These are phyloP conservation scores for Notiomystis cincta DNA, from an alignment of 2,113 vertebrate genomes.

Conservation along the genomic window DNA sequence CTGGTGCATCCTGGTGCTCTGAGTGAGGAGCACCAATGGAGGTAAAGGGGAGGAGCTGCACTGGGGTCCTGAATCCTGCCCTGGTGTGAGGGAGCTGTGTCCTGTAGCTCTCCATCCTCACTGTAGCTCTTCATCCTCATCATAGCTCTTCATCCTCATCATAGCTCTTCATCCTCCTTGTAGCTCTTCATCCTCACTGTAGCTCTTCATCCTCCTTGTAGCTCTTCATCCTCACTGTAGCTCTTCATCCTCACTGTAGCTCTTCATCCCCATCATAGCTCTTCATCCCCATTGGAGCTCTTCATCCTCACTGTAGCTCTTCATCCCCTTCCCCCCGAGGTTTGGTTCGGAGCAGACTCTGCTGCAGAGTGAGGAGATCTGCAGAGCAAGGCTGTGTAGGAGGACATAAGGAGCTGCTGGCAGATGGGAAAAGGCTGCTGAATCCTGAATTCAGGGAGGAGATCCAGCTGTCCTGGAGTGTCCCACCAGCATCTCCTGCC, in stretches of 20 bases:
- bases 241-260: not conserved
- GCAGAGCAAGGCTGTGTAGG: not conserved
- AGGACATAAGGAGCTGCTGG: not conserved
- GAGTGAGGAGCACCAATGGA: not conserved
- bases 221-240: accelerated
- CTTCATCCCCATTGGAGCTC: accelerated
- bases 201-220: not conserved
- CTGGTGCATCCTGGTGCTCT: accelerated
- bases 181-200: accelerated
- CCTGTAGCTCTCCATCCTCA: accelerated
- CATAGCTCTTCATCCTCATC: not conserved
- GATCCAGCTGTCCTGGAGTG: not conserved
- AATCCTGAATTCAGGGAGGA: not conserved
- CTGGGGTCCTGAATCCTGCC: not conserved
- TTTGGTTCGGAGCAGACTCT: not conserved
- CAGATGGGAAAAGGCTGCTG: constrained; percentile 12
- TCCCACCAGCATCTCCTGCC: not conserved
- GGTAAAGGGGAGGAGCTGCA: not conserved
- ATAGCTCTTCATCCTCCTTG: not conserved
- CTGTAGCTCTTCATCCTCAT: accelerated
- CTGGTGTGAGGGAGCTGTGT: not conserved
- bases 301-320: accelerated
- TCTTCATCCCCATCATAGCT: too few relatives aligned
- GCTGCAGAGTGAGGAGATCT: not conserved
- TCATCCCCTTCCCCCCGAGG: accelerated